phyloP scores from a whole-genome alignment of 2,888 invertebrate genomes.

The Pterostichus niger region DNA sequence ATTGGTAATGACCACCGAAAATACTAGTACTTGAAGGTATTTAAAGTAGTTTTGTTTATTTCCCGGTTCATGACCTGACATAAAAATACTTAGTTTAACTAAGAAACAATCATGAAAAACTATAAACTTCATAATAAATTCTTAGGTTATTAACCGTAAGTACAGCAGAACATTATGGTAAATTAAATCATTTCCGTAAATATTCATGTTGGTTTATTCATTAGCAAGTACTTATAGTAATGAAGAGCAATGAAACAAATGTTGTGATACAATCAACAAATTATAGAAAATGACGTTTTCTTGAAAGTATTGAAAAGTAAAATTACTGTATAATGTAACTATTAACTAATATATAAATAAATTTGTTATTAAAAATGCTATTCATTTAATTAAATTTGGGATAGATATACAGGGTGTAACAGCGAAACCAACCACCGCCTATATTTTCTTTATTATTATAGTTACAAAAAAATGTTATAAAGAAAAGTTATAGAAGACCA shows the following conservation, averaged over 20 bases:
- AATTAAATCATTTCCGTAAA: not conserved
- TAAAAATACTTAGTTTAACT: slow-evolving; percentile 11
- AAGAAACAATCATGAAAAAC: not conserved
- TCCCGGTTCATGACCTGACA: slow-evolving; percentile 37
- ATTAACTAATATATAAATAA: no score
- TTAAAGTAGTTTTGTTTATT: slow-evolving; percentile 2
- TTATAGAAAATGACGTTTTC: not conserved
- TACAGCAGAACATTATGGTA: not conserved
- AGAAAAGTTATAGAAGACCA: no score
- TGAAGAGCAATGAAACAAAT: not conserved
- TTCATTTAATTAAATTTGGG: no score
- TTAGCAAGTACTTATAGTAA: slow-evolving; percentile 15
- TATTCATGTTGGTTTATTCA: not conserved
- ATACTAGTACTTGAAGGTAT: not conserved
- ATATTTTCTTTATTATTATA: no score
- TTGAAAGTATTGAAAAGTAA: no score
- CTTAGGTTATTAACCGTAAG: slow-evolving; percentile 23
- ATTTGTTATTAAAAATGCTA: no score
- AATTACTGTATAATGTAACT: no score
- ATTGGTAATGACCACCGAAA: not conserved
- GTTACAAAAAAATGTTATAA: no score
- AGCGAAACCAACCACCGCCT: no score
- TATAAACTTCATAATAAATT: slow-evolving; percentile 8
- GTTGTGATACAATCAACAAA: not conserved
- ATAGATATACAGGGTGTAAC: no score